Base-by-base conservation (phyloP, 2,888 invertebrate genomes). In the Pemphredon lugubris region DNA sequence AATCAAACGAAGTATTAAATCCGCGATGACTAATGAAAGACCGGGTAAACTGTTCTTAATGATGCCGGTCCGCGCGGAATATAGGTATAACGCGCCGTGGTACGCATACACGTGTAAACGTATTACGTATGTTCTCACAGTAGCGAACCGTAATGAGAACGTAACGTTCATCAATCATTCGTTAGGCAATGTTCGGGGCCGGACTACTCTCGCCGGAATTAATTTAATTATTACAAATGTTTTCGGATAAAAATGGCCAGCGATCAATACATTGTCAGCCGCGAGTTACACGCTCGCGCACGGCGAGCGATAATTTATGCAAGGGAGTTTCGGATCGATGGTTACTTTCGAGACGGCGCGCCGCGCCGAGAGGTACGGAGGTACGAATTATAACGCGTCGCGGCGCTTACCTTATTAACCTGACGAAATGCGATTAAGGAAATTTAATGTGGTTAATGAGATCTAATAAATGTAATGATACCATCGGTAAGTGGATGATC, bases 131-230 rank as follows among this genome's bases (percentile, higher is more conserved):
- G 73, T 73, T 79, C 77, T 79, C 81, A 75, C 81, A 73, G 81
- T 82, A 82, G 82, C 82, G 64, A 64, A 58, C 61, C 64, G 67
- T 79, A 82, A 82, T 82, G 80, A 80, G 82, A 74, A 74, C 66
- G 66, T 67, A 79, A 74, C 65, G 71, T 74, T 82, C 82, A 82
- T 82, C 76, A 82, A 82, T 82, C 82, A 82, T 78, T 79, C 73
- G 79, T 80, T 78, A 54, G 63, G 76, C 78, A 78, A 80, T 81
- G 71, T 32, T 11, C 51, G 67, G 21, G n/a, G 47, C 47, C 51
- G 59, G 57, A 68, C 67, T 67, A 74, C 61, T 72, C 71, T 63
- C 76, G 54, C 11, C 18, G 64, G 78, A 80, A 80, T 80, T 80
- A 80, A 80, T 80, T 80, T 80, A 80, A 80, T 80, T 80, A 80